Evolutionary conservation across 2,888 invertebrate genomes (phyloP), one percentile per base, ranked within the genome.

Genomic region (Molorchus minor): DNA sequence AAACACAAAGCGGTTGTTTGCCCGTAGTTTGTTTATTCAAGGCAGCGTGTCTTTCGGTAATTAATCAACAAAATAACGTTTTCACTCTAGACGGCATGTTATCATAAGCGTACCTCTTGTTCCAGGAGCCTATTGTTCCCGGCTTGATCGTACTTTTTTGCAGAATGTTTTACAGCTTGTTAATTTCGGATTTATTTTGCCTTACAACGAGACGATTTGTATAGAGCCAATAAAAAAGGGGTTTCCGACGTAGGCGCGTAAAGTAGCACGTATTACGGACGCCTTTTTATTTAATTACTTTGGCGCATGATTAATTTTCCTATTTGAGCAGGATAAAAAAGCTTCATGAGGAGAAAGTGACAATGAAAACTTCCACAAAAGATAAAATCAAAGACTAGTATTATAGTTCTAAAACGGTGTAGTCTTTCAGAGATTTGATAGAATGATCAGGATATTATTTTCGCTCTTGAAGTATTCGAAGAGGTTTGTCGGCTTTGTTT

Each of bases 31-130:
- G 69, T 71, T 69, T 70, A 70, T 70, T 61, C 69, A 69, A 60
- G 61, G 64, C 65, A 52, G 65, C 73, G 71, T 72, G 71, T 69
- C 71, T 70, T 70, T 67, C 38, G 61, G 69, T 64, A 67, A 73
- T 73, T 73, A 73, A 73, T 73, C 73, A 73, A 62, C 59, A 59
- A 56, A 54, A 65, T 58, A 67, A 67, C 60, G 62, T 56, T 65
- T 58, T 64, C 62, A 61, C 64, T 64, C 64, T 62, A 61, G 52
- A 52, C 58, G 56, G 38, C 56, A 58, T 67, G 64, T 67, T 67
- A 70, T 67, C 65, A 67, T 62, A 61, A 55, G 67, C 62, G 64
- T 58, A 66, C 64, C 66, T 66, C 66, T 66, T 66, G 66, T 66
- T 65, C 51, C 52, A 56, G 20, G 33, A 38, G 58, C 58, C 61